Percentiles rank a stretch among this genome's conserved stretches.
Evolutionary conservation across 2,797 vertebrate species (phyloP).

Genomic region (Nannoperca australis): DNA sequence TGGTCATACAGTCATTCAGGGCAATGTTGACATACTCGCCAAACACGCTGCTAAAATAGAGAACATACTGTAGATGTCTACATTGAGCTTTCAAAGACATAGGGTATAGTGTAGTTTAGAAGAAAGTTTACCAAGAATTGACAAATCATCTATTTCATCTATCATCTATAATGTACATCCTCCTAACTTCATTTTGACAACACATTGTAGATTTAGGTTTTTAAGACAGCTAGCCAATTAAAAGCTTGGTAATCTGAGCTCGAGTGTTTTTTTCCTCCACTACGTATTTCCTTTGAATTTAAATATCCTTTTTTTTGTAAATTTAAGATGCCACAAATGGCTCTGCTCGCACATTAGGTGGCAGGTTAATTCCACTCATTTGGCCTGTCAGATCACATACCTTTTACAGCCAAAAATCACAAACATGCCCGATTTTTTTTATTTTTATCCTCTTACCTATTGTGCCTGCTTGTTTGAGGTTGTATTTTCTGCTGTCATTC

Average conservation of each 20-base stretch:
- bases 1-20: conserved; percentile 10
- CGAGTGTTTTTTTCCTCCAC: neutral
- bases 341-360: neutral
- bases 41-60: neutral
- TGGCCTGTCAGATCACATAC: conserved; percentile 5
- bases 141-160: neutral
- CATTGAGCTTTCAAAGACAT: neutral
- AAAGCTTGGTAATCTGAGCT: neutral
- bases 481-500: conserved; percentile 60
- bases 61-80: neutral
- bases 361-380: conserved; percentile 10
- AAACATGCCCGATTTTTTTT: neutral
- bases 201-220: neutral
- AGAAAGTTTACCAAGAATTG: neutral
- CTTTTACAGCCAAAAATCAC: conserved; percentile 26
- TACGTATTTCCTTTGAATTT: neutral
- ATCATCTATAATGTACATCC: neutral
- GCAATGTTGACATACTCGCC: neutral
- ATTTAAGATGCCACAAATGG: neutral
- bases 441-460: conserved; percentile 30
- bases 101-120: neutral
- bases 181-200: neutral
- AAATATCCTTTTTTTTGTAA: neutral
- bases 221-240: neutral
- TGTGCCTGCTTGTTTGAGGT: conserved; percentile 40